Conservation (phyloP, 2,797 vertebrate genomes). For the Myotis planiceps region DNA sequence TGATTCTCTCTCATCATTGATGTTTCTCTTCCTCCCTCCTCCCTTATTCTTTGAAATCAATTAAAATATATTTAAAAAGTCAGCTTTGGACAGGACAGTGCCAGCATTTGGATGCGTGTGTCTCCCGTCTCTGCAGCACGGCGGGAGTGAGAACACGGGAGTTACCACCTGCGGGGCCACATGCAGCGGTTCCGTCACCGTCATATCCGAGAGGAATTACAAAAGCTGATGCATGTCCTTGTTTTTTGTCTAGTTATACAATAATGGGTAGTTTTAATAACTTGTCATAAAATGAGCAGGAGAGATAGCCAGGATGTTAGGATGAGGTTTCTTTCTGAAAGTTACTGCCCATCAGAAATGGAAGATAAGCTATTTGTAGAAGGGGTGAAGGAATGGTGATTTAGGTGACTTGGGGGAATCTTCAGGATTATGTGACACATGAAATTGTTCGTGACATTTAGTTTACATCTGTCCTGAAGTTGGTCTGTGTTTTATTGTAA, state of each 20-base stretch:
- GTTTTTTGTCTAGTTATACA: neutral
- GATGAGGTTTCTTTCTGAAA: neutral
- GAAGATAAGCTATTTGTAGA: neutral
- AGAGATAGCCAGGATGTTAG: neutral
- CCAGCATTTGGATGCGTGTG: neutral
- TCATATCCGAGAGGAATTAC: neutral
- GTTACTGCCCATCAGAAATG: neutral
- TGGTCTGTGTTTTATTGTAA: neutral
- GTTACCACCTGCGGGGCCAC: accelerated
- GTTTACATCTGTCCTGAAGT: neutral
- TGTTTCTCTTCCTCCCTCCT: neutral
- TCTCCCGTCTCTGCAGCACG: neutral
- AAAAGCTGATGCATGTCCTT: neutral
- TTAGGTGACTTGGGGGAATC: neutral
- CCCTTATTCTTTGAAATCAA: too few relatives aligned
- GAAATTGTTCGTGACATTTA: neutral
- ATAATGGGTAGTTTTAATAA: neutral
- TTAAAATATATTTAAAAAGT: neutral
- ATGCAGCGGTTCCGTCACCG: too few relatives aligned
- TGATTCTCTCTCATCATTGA: neutral
- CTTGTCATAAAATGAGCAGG: neutral
- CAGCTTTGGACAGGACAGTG: neutral
- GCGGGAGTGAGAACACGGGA: neutral
- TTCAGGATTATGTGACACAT: neutral
- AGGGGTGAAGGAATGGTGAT: neutral